A percentile compares a stretch with the other conserved stretches of the same genome.
phyloP scores from a whole-genome alignment of 2,113 vertebrate genomes.

The Drymodes brunneopygia region DNA sequence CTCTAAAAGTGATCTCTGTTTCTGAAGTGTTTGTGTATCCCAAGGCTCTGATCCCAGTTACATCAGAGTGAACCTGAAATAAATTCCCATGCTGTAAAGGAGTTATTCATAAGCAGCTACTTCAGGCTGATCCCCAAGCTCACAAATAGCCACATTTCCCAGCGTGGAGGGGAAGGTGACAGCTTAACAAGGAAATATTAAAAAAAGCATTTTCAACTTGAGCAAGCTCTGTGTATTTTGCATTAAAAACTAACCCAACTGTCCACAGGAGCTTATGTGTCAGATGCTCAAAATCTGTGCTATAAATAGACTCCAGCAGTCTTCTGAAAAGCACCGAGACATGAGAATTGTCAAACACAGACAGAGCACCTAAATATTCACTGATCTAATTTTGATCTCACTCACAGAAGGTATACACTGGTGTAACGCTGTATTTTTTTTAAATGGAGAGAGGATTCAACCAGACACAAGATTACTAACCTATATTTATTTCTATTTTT shows the following conservation, averaged over 20 bases:
- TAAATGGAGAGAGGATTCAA: neutral
- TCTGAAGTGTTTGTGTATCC: neutral
- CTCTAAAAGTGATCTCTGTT: neutral
- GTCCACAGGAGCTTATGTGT: constrained; percentile 11
- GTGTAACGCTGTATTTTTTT: neutral
- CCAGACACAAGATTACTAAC: neutral
- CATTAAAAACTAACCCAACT: neutral
- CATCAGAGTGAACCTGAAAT: neutral
- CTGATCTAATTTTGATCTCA: neutral
- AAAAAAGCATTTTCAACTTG: neutral
- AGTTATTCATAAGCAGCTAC: neutral
- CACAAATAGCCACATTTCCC: neutral
- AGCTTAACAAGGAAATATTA: neutral
- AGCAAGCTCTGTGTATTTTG: neutral
- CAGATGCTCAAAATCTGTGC: constrained; percentile 16
- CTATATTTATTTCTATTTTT: constrained; percentile 52
- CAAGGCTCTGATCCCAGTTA: neutral
- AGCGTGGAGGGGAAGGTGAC: neutral
- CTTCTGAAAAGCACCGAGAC: neutral
- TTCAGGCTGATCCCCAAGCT: neutral
- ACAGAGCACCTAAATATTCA: constrained; percentile 14
- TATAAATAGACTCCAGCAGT: constrained; percentile 30
- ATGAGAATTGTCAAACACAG: neutral
- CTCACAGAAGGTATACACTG: neutral
- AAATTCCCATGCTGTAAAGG: neutral